phyloP scores from a whole-genome alignment of 2,888 invertebrate species.

The Troides helena region DNA sequence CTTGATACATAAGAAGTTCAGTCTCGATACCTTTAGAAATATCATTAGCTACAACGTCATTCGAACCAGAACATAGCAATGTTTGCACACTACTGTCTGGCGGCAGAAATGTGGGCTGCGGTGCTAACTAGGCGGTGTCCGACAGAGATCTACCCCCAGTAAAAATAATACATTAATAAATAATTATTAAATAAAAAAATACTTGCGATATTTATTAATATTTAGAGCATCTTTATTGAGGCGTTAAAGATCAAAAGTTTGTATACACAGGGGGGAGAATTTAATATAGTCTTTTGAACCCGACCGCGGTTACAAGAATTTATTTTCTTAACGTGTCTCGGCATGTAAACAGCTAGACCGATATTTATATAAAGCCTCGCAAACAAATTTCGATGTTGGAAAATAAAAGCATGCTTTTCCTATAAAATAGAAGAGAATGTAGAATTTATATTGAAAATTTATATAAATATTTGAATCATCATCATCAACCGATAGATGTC shows the following conservation, averaged over 20 bases:
- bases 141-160: no score
- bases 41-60: no score
- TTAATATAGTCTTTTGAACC: conserved; percentile 50
- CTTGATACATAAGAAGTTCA: no score
- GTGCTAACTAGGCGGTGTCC: no score
- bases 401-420: not conserved
- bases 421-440: not conserved
- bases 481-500: not conserved
- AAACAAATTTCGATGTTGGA: not conserved
- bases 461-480: not conserved
- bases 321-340: conserved; percentile 34
- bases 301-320: conserved; percentile 36
- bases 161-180: not conserved
- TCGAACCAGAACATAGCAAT: no score
- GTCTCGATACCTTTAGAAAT: no score
- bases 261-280: conserved; percentile 42
- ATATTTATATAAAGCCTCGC: not conserved
- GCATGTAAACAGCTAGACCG: conserved; percentile 23
- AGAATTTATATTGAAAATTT: not conserved
- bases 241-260: conserved; percentile 38
- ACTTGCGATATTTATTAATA: not conserved
- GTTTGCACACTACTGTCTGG: no score
- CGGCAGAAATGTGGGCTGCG: no score
- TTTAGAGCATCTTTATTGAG: conserved; percentile 31
- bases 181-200: not conserved